A percentile compares a stretch with the other conserved stretches of the same genome.
These are phyloP conservation scores for Chrysolina oricalcia DNA, from an alignment of 2,888 invertebrate species.

Conservation along the genomic window DNA sequence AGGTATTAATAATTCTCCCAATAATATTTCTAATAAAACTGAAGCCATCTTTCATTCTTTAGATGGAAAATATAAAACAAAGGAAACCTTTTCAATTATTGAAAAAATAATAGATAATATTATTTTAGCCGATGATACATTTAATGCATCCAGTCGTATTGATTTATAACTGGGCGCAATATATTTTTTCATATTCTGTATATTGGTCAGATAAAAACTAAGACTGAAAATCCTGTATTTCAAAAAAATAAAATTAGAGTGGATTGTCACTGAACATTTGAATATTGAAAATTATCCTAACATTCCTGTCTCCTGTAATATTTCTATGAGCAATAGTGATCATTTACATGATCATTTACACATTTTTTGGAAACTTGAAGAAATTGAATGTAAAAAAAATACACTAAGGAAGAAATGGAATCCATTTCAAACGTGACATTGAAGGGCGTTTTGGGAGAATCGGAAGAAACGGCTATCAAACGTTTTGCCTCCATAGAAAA, in stretches of 20 bases:
- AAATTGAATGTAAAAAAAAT: background rate
- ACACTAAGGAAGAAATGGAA: background rate
- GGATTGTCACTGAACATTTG: constrained; percentile 7
- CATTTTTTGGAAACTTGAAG: background rate
- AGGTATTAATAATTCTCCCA: constrained; percentile 5
- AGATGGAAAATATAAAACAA: background rate
- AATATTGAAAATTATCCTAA: background rate
- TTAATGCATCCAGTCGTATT: constrained; percentile 30
- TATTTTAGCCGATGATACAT: too few species aligned
- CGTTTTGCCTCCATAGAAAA: too few species aligned
- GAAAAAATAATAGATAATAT: constrained; percentile 13
- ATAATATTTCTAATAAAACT: constrained; percentile 8
- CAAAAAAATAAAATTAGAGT: background rate
- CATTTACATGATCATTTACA: background rate
- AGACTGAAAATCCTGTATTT: background rate
- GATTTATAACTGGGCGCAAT: constrained; percentile 35
- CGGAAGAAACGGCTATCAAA: background rate
- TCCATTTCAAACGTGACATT: background rate
- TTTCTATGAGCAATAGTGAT: background rate
- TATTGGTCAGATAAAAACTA: background rate
- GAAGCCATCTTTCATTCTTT: background rate
- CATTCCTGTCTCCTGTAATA: too few species aligned
- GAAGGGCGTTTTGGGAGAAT: background rate
- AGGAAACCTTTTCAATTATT: too few species aligned
- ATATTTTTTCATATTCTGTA: constrained; percentile 35